Percentiles rank a stretch among this genome's conserved stretches.
These are phyloP conservation scores for Tokudaia tokunoshimensis DNA, from an alignment of 2,797 vertebrate species.

Conservation along the genomic window DNA sequence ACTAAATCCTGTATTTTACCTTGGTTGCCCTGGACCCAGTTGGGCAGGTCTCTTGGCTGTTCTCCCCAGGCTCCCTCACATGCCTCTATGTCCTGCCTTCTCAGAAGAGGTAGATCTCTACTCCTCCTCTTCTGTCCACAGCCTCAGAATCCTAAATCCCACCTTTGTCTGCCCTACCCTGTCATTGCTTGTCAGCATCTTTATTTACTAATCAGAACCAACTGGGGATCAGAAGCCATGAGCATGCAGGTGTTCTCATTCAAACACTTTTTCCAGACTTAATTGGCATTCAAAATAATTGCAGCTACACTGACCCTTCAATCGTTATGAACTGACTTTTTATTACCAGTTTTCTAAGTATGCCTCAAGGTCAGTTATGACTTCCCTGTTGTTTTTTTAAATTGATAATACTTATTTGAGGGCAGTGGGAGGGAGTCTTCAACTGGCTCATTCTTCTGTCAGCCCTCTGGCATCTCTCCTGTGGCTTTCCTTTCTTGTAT, in stretches of 20 bases:
- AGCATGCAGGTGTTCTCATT: not conserved
- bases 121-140: not conserved
- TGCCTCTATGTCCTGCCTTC: not conserved
- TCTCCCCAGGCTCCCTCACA: not conserved
- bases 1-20: not conserved
- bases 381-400: not conserved
- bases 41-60: not conserved
- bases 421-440: not conserved
- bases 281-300: not conserved
- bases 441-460: not conserved
- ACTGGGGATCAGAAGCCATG: not conserved
- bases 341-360: not conserved
- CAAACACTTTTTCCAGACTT: not conserved
- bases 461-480: not conserved
- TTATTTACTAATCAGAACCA: not conserved
- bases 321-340: not conserved
- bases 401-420: not conserved
- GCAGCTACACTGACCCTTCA: not conserved
- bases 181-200: not conserved
- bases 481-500: not conserved
- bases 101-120: fast-evolving
- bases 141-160: not conserved
- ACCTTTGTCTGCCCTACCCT: not conserved
- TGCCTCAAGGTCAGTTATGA: not conserved
- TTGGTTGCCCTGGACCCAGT: not conserved